These are phyloP conservation scores for Xestia xanthographa DNA, from an alignment of 2,888 invertebrate genomes.

Conservation along the genomic window DNA sequence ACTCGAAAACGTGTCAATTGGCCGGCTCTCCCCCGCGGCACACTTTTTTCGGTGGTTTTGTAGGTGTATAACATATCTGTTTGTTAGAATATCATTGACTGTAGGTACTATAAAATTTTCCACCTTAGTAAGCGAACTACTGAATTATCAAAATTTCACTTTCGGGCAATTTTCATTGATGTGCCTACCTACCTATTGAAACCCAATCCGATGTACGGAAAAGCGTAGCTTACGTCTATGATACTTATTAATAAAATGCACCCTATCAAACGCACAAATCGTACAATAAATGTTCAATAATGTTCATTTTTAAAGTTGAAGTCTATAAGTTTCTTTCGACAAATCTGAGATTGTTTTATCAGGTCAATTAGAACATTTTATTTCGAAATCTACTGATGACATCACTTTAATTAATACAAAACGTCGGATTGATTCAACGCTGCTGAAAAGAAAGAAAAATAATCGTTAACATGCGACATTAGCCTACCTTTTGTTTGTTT, in stretches of 20 bases:
- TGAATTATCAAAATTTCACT: not conserved
- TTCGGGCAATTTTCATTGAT: not conserved
- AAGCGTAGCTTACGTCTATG: not conserved
- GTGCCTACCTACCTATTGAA: not conserved
- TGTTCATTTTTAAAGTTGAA: not conserved
- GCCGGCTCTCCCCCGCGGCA: too few species aligned
- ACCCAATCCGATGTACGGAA: not conserved
- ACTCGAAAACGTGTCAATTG: too few species aligned
- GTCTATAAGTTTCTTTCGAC: not conserved
- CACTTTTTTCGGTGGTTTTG: too few species aligned
- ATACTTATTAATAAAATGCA: not conserved
- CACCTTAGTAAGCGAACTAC: not conserved
- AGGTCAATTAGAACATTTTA: not conserved
- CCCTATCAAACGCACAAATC: not conserved
- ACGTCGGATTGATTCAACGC: slow-evolving; percentile 82
- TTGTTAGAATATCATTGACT: too few species aligned
- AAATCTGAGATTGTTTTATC: slow-evolving; percentile 36
- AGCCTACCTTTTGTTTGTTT: not conserved
- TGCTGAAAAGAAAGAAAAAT: slow-evolving; percentile 76
- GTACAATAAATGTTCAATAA: not conserved
- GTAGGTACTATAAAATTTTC: not conserved
- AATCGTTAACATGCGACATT: not conserved
- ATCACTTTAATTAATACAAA: slow-evolving; percentile 74
- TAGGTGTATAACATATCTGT: too few species aligned
- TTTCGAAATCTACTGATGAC: slow-evolving; percentile 7